Evolutionary conservation across 2,797 vertebrate species (phyloP).

Genomic region (Pseudochirops corinnae): DNA sequence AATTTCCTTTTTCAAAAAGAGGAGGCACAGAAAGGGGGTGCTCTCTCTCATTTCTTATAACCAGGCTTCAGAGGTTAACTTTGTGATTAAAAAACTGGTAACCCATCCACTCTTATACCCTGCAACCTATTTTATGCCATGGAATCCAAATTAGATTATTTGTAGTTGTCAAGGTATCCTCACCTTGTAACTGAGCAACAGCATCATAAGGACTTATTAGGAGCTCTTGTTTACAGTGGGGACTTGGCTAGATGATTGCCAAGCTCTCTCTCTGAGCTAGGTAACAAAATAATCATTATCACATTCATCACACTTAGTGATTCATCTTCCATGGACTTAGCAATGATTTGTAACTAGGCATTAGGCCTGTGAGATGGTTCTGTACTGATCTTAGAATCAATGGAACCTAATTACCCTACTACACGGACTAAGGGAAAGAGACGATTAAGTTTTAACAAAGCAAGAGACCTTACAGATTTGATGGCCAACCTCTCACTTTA

Average conservation of each 20-base stretch:
- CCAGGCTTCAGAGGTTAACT: neutral
- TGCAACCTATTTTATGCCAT: neutral
- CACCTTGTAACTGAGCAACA: neutral
- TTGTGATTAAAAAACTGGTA: neutral
- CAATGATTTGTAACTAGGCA: neutral
- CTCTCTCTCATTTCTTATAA: neutral
- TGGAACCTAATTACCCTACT: neutral
- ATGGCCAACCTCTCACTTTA: neutral
- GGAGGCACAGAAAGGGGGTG: neutral
- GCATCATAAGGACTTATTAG: neutral
- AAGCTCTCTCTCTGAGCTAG: neutral
- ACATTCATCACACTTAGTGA: neutral
- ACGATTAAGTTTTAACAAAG: neutral
- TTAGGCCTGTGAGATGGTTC: neutral
- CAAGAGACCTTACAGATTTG: neutral
- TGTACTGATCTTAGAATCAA: neutral
- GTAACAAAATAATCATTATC: neutral
- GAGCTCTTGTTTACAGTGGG: constrained; percentile 1
- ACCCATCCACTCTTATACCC: neutral
- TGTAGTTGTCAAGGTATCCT: neutral
- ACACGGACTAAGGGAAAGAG: neutral
- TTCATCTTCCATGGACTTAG: neutral
- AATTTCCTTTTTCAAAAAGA: neutral
- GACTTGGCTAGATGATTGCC: constrained; percentile 3
- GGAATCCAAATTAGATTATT: neutral